These are phyloP conservation scores for Flexamia atlantica DNA, from an alignment of 2,888 invertebrate species.

Conservation along the genomic window DNA sequence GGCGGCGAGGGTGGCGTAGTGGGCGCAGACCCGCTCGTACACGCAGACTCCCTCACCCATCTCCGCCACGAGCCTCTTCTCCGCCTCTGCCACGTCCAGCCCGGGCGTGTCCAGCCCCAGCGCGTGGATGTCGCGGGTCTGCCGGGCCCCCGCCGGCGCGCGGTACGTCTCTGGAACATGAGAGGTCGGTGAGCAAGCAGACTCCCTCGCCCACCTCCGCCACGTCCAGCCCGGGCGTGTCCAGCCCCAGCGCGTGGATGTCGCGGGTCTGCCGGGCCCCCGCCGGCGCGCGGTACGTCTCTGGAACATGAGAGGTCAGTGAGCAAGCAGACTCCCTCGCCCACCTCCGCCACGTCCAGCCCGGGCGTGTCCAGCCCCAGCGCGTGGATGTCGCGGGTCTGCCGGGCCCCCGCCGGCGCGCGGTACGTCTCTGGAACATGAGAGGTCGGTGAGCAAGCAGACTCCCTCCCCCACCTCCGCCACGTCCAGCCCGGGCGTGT, in stretches of 20 bases:
- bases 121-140: constrained; percentile 46
- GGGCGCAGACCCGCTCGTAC: constrained; percentile 86
- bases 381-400: constrained; percentile 46
- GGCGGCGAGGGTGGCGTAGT: constrained; percentile 80
- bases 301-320: constrained; percentile 20
- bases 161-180: constrained; percentile 53
- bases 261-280: constrained; percentile 49
- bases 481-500: constrained; percentile 76
- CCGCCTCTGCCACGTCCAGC: constrained; percentile 84
- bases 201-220: constrained; percentile 87
- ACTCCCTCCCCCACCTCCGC: constrained; percentile 87
- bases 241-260: constrained; percentile 27
- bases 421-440: constrained; percentile 53
- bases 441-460: constrained; percentile 80
- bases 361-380: constrained; percentile 26
- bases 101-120: constrained; percentile 26
- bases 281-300: constrained; percentile 42
- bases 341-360: constrained; percentile 85
- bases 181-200: constrained; percentile 80
- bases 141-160: constrained; percentile 26
- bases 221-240: constrained; percentile 76
- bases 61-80: constrained; percentile 87
- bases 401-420: constrained; percentile 26
- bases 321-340: constrained; percentile 87
- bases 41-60: constrained; percentile 89